Evolutionary conservation across 64 coral and sea anemone species (phyloP).

Genomic region (Platygyra sinensis): DNA sequence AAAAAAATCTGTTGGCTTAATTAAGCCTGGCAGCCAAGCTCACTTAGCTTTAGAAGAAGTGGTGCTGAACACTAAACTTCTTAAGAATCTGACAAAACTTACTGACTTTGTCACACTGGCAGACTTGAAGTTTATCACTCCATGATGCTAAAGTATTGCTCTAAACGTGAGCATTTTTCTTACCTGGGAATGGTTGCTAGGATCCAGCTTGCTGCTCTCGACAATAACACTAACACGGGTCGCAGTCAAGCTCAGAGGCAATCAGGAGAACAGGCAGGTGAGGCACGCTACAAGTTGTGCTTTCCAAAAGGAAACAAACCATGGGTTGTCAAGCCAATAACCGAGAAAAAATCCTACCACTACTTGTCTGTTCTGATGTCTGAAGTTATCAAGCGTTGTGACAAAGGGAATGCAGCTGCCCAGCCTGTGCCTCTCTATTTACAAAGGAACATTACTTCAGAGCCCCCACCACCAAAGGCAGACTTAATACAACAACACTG

Average conservation of each 20-base stretch:
- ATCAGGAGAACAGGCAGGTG: conserved; percentile 5
- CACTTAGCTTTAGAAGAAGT: conserved; percentile 36
- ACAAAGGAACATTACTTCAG: too few species aligned
- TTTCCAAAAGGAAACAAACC: conserved; percentile 28
- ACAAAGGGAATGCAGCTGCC: too few species aligned
- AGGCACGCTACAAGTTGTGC: conserved; percentile 13
- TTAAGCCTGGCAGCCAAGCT: conserved; percentile 23
- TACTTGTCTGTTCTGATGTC: too few species aligned
- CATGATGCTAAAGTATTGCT: conserved; percentile 14
- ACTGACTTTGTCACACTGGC: conserved; percentile 31
- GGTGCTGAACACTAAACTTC: conserved; percentile 11
- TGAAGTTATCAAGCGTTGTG: too few species aligned
- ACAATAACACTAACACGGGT: not conserved
- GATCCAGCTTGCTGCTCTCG: conserved; percentile 17
- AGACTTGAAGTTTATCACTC: not conserved
- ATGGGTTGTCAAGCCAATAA: conserved; percentile 34
- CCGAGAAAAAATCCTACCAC: not conserved
- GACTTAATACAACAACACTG: too few species aligned
- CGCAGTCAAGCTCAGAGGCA: not conserved
- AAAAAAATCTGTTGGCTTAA: too few species aligned
- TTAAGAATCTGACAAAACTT: conserved; percentile 13
- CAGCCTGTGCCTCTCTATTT: too few species aligned
- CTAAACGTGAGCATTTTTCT: conserved; percentile 29
- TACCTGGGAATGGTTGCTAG: conserved; percentile 20
- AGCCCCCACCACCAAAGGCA: too few species aligned